phyloP scores from a whole-genome alignment of 23 tunicate species.

The Corella eumyota region DNA sequence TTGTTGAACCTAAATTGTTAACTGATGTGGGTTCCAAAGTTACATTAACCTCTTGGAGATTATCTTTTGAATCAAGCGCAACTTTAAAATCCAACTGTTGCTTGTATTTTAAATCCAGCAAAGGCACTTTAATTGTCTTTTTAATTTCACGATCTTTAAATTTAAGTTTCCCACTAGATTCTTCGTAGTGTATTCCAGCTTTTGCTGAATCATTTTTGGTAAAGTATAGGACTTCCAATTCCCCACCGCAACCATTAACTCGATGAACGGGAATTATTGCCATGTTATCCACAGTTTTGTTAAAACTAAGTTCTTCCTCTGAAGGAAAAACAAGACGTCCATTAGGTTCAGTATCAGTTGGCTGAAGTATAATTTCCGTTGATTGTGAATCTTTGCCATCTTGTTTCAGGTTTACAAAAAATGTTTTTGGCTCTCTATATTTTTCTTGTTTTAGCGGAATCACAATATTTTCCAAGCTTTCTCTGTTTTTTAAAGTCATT shows the following conservation, averaged over 20 bases:
- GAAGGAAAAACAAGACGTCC: not conserved
- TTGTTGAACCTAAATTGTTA: not conserved
- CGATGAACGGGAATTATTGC: slow-evolving; percentile 3
- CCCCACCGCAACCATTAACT: slow-evolving; percentile 10
- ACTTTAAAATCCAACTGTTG: slow-evolving; percentile 27
- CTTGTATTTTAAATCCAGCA: not conserved
- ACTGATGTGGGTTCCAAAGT: no score
- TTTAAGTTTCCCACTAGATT: slow-evolving; percentile 5
- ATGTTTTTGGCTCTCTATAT: slow-evolving; percentile 2
- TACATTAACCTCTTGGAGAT: no score
- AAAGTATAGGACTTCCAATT: not conserved
- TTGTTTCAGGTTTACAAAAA: slow-evolving; percentile 41
- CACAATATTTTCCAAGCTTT: slow-evolving; percentile 4
- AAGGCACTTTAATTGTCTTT: slow-evolving; percentile 15
- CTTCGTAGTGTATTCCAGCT: slow-evolving; percentile 18
- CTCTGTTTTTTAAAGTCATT: slow-evolving; percentile 28
- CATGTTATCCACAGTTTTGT: not conserved
- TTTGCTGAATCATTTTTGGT: slow-evolving; percentile 24
- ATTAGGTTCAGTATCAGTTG: slow-evolving; percentile 8
- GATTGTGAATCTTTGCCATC: no score
- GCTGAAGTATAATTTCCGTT: not conserved
- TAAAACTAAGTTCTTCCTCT: not conserved
- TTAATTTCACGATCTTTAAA: slow-evolving; percentile 15
- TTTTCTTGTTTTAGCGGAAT: slow-evolving; percentile 15
- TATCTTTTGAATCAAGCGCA: no score